phyloP scores from a whole-genome alignment of 2,797 vertebrate species.

The Microctenopoma stevenorrisi region DNA sequence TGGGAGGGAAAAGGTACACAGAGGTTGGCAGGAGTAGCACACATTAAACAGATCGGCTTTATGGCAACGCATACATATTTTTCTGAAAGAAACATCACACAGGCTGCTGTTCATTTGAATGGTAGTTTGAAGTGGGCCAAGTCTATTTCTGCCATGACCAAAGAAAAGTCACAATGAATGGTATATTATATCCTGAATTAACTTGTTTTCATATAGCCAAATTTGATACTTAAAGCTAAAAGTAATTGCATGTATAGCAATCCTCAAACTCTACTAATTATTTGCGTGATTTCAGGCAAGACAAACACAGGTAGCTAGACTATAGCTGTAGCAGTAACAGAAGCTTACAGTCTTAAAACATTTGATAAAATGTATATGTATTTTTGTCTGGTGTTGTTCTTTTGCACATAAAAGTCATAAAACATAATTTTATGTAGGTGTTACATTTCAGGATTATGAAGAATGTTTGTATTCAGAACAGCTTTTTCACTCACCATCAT shows the following conservation, averaged over 20 bases:
- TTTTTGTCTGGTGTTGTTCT: neutral
- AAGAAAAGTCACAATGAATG: neutral
- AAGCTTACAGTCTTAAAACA: neutral
- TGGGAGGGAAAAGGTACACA: constrained; percentile 28
- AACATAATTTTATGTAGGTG: neutral
- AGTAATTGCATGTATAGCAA: neutral
- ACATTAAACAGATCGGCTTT: constrained; percentile 27
- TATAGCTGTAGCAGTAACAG: neutral
- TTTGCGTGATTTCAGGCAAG: neutral
- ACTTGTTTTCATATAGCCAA: neutral
- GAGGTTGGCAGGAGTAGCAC: constrained; percentile 39
- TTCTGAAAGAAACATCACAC: constrained; percentile 17
- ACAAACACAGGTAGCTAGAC: neutral
- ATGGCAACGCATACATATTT: constrained; percentile 17
- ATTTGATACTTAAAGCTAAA: neutral
- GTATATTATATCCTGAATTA: neutral
- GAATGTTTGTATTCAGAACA: constrained; percentile 4
- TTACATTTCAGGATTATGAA: neutral
- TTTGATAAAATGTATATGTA: neutral
- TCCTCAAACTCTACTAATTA: neutral
- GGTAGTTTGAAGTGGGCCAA: neutral
- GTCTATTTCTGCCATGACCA: neutral
- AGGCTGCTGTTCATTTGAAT: constrained; percentile 14
- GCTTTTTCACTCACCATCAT: constrained; percentile 11
- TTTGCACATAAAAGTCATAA: neutral